Base-by-base conservation (phyloP, 2,888 invertebrate species). In the Geophilus truncorum region DNA sequence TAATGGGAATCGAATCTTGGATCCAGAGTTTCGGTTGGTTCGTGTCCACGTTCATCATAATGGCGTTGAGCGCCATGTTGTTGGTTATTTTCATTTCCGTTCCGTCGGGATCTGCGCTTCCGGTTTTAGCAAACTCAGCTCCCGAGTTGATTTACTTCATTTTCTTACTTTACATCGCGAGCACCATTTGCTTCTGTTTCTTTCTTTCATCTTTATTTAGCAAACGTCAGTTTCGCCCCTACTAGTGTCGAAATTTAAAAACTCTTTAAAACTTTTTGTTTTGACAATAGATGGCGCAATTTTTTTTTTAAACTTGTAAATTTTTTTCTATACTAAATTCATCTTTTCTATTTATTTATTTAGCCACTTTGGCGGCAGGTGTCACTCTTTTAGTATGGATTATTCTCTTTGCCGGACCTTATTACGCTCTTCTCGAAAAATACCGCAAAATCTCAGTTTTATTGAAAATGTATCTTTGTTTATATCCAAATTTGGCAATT, bases 401-500 rank as follows among this genome's bases (percentile, higher is more conserved):
- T 2, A 18, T 78, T 10, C 15, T 15, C 4, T 85, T 84, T 82
- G 83, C 83, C 70, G 81, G 81, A 25, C 82, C 84, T 5, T 81
- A 83, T 18, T 76, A 83, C 32, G 82, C 84, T 10, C 75, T 85
- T 80, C 83, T 83, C 62, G 25, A 80, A n/a, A 82, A 82, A 78
- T 83, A 83, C 80, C 80, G 83, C 34, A 80, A 81, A 21, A 10
- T 85, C 28, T 80, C 81, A 15, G 70, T 84, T 7, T 40, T 81
- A 18, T 77, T 83, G 6, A 85, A 85, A 81, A 62, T 85, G 78
- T 28, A 81, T 12, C 80, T 83, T 7, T 82, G 83, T 10, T 82
- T 86, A 23, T 70, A 85, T 6, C 86, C 86, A n/a, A 85, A 85
- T 80, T 83, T 84, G 82, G 85, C 85, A 9, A 78, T 86, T 15